Evolutionary conservation across 2,113 vertebrate species (phyloP).

Genomic region (Neolamprologus falcicula): DNA sequence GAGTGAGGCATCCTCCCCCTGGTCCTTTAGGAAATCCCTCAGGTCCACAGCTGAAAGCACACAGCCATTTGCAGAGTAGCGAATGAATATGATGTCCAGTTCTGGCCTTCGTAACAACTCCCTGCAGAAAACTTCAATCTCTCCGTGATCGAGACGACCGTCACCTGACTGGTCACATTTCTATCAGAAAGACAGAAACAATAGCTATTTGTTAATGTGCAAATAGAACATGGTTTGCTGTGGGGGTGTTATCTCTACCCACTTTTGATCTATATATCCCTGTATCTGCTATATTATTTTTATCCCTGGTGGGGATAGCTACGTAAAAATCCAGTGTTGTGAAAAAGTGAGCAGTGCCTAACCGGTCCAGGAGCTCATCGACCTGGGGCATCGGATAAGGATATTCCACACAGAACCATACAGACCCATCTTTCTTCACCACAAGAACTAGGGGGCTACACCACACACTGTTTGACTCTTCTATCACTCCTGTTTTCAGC

Average conservation of each 20-base stretch:
- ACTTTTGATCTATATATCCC: fast-evolving
- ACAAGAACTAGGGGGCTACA: neutral
- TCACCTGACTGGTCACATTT: conserved; percentile 86
- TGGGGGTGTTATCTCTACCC: neutral
- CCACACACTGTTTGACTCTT: neutral
- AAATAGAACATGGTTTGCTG: neutral
- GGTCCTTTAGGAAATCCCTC: conserved; percentile 81
- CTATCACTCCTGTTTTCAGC: neutral
- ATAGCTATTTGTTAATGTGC: neutral
- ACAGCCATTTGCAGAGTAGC: conserved; percentile 78
- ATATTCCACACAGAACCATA: neutral
- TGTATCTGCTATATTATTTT: neutral
- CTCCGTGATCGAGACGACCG: conserved; percentile 78
- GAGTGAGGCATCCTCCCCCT: conserved; percentile 80
- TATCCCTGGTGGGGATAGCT: neutral
- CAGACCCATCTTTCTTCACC: neutral
- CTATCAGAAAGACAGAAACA: conserved; percentile 43
- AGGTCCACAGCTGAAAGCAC: conserved; percentile 83
- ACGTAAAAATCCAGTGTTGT: neutral
- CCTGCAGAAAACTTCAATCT: conserved; percentile 88
- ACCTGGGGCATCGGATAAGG: neutral
- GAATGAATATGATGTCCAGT: conserved; percentile 81
- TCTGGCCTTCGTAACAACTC: conserved; percentile 83
- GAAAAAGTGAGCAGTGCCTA: neutral
- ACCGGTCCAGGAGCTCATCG: neutral